Percentiles rank a stretch among this genome's conserved stretches.
These are phyloP conservation scores for Buathra laborator DNA, from an alignment of 2,888 invertebrate species.

Conservation along the genomic window DNA sequence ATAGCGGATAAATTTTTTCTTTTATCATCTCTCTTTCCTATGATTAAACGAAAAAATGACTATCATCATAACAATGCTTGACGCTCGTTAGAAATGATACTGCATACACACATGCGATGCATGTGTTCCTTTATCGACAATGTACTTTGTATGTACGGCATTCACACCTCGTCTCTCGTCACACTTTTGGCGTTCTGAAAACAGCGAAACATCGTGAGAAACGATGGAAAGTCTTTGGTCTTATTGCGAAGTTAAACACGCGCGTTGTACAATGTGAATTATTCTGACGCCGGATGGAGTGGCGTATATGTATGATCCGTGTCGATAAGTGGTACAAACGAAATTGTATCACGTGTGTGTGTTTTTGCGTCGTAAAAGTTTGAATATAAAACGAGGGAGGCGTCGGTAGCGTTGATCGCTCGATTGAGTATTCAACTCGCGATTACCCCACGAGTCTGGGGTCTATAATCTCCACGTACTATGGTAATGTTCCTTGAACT, in stretches of 20 bases:
- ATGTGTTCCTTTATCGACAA: background rate
- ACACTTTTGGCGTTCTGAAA: slow-evolving; percentile 42
- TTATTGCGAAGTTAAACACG: slow-evolving; percentile 18
- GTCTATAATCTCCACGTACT: slow-evolving; percentile 21
- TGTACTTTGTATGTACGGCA: slow-evolving; percentile 11
- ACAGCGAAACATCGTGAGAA: slow-evolving; percentile 7
- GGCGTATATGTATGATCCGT: background rate
- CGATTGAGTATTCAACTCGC: slow-evolving; percentile 61
- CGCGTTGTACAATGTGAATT: slow-evolving; percentile 13
- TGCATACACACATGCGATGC: background rate
- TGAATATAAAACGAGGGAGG: slow-evolving; percentile 41
- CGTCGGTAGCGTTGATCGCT: slow-evolving; percentile 46
- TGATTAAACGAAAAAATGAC: background rate
- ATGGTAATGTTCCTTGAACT: slow-evolving; percentile 47
- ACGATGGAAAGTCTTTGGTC: slow-evolving; percentile 25
- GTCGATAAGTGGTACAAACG: slow-evolving; percentile 48
- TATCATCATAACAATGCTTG: background rate
- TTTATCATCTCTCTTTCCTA: background rate
- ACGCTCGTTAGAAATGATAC: background rate
- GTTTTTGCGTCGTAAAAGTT: background rate
- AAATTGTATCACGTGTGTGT: slow-evolving; percentile 39
- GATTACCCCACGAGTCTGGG: slow-evolving; percentile 50
- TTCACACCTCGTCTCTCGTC: slow-evolving; percentile 29
- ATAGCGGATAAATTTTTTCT: background rate
- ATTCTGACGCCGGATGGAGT: background rate